phyloP scores from a whole-genome alignment of 2,888 invertebrate genomes.

The Parnassius smintheus region DNA sequence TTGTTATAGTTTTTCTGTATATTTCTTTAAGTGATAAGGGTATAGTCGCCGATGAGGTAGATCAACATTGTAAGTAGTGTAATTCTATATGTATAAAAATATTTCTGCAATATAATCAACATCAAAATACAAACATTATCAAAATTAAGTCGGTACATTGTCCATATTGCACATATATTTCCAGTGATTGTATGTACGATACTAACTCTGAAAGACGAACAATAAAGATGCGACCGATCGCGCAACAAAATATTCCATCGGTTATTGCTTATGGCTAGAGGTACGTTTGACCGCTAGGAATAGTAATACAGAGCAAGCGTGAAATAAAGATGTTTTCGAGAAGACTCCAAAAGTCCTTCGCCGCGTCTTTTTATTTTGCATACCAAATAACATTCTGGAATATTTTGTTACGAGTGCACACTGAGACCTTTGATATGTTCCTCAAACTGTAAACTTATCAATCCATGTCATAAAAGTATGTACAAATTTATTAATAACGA shows the following conservation, averaged over 20 bases:
- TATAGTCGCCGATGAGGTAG: constrained; percentile 74
- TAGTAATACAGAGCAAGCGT: no score
- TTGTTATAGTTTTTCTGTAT: constrained; percentile 24
- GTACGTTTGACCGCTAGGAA: neutral
- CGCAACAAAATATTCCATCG: constrained; percentile 41
- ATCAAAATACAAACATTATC: constrained; percentile 78
- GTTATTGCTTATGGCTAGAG: constrained; percentile 30
- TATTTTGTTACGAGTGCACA: constrained; percentile 49
- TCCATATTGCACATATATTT: constrained; percentile 67
- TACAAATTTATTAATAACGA: constrained; percentile 56
- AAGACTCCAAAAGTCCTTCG: no score
- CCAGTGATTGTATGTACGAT: constrained; percentile 47
- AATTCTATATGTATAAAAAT: constrained; percentile 77
- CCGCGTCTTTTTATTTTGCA: constrained; percentile 7
- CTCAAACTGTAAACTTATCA: constrained; percentile 47
- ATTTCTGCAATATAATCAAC: constrained; percentile 79
- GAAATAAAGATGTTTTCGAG: no score
- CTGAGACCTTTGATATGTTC: constrained; percentile 55
- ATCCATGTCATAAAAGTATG: constrained; percentile 49
- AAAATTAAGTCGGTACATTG: constrained; percentile 71
- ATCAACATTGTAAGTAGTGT: constrained; percentile 66
- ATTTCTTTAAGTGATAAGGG: constrained; percentile 29
- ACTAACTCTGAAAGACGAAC: constrained; percentile 43
- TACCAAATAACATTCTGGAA: constrained; percentile 36
- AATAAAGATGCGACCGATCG: constrained; percentile 36